These are phyloP conservation scores for Nipponacmea schrenckii DNA, from an alignment of 2,888 invertebrate genomes.

Conservation along the genomic window DNA sequence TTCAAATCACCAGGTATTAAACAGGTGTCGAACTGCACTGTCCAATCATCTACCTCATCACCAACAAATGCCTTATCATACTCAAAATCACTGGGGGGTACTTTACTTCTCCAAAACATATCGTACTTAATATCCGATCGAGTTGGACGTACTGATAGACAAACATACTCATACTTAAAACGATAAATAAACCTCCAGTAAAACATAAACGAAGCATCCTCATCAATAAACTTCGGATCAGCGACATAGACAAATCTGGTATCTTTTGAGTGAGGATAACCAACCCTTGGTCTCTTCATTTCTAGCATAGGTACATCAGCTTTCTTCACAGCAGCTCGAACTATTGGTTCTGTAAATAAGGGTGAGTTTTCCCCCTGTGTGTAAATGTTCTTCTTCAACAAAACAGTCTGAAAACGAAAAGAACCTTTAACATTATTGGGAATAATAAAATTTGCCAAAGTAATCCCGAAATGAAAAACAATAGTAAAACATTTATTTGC, in stretches of 20 bases:
- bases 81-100: conserved; percentile 12
- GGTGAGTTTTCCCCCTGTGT: background rate
- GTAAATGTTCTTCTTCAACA: background rate
- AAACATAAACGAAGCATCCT: conserved; percentile 14
- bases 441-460: too few relatives aligned
- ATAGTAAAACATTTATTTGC: too few relatives aligned
- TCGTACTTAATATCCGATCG: conserved; percentile 9
- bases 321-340: background rate
- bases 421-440: too few relatives aligned
- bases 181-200: conserved; percentile 21
- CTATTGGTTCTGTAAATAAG: background rate
- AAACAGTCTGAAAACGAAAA: background rate
- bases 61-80: background rate
- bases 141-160: background rate
- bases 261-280: background rate
- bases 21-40: background rate
- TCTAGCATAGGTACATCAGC: background rate
- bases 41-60: background rate
- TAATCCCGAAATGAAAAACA: too few relatives aligned
- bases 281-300: background rate
- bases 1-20: background rate
- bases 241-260: background rate
- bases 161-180: conserved; percentile 5
- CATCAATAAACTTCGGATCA: conserved; percentile 7
- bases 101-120: conserved; percentile 9